A percentile compares a stretch with the other conserved stretches of the same genome.
phyloP scores from a whole-genome alignment of 2,113 vertebrate species.

The Oenanthe oenanthe region DNA sequence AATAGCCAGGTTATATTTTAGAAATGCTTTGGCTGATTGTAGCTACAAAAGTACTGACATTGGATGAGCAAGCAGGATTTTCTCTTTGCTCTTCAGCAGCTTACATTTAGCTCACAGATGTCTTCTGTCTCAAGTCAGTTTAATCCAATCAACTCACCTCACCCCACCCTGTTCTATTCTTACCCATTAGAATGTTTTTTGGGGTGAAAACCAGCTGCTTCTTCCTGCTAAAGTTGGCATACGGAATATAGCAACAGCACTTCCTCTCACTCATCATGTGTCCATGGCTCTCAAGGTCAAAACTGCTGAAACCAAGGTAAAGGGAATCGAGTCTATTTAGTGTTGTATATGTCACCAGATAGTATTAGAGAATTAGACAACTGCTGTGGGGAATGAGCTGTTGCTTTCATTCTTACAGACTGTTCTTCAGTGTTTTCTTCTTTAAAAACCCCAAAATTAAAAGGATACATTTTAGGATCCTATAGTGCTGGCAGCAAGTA shows the following conservation, averaged over 20 bases:
- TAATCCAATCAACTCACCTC: slow-evolving; percentile 82
- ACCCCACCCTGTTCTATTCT: slow-evolving; percentile 38
- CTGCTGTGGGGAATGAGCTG: neutral
- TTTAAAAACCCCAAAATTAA: neutral
- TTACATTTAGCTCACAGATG: slow-evolving; percentile 71
- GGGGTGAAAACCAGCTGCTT: slow-evolving; percentile 47
- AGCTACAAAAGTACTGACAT: neutral
- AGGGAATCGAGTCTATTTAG: slow-evolving; percentile 29
- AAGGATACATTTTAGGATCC: neutral
- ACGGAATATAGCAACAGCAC: slow-evolving; percentile 21
- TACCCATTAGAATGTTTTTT: slow-evolving; percentile 38
- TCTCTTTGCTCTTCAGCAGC: slow-evolving; percentile 60
- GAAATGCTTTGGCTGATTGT: neutral
- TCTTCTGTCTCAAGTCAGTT: slow-evolving; percentile 59
- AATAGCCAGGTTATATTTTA: slow-evolving; percentile 7
- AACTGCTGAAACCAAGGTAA: slow-evolving; percentile 86
- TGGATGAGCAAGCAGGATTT: slow-evolving; percentile 52
- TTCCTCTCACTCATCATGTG: slow-evolving; percentile 73
- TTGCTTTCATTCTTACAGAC: neutral
- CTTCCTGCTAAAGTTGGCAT: slow-evolving; percentile 36
- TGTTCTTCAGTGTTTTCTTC: neutral
- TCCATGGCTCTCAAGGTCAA: slow-evolving; percentile 81
- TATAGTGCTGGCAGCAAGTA: neutral
- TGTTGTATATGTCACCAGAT: neutral
- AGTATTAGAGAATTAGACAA: neutral